Conservation (phyloP, 1,140 invertebrate species). For the Cydia pomonella region DNA sequence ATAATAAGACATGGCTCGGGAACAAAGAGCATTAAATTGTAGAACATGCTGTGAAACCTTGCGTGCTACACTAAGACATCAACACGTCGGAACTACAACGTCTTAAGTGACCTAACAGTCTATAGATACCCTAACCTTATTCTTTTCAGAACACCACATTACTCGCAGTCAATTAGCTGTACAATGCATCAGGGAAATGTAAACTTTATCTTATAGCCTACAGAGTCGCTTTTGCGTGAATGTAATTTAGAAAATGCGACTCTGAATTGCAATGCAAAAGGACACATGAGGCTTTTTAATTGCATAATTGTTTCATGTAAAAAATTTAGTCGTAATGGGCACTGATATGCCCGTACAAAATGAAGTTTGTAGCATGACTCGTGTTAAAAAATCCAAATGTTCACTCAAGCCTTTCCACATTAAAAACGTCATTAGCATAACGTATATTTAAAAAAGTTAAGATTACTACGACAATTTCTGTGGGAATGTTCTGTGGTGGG, state of each 20-base stretch:
- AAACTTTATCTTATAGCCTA: neutral
- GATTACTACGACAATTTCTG: no score
- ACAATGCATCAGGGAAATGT: neutral
- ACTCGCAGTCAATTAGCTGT: neutral
- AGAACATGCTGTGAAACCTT: neutral
- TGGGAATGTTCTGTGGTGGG: no score
- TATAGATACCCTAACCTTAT: neutral
- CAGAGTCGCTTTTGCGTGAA: neutral
- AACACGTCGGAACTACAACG: neutral
- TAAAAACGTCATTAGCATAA: no score
- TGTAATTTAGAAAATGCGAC: neutral
- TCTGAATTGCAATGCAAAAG: neutral
- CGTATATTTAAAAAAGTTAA: no score
- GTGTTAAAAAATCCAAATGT: no score
- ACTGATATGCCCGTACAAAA: neutral
- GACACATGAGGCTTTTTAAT: neutral
- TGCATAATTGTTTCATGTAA: slow-evolving; percentile 8
- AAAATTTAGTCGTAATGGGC: neutral
- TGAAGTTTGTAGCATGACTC: neutral
- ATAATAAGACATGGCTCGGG: neutral
- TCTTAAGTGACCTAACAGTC: neutral
- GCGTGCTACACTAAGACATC: neutral
- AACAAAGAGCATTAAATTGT: slow-evolving; percentile 11
- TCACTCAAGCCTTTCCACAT: no score
- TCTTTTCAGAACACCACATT: neutral